Percentiles rank a stretch among this genome's conserved stretches.
Evolutionary conservation across 2,888 invertebrate genomes (phyloP).

Genomic region (Cantharis rufa): DNA sequence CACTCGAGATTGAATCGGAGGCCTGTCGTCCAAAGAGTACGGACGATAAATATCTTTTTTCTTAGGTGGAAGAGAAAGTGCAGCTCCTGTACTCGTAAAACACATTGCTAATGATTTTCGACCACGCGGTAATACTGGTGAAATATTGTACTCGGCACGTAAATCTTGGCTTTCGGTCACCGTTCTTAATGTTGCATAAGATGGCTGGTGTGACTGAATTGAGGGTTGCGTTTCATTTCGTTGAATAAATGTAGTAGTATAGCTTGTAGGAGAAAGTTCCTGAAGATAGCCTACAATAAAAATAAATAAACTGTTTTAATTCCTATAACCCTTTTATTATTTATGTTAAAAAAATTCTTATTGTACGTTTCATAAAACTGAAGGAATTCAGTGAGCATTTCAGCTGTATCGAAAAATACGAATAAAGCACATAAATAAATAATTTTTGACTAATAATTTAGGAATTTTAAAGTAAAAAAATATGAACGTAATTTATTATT

Average conservation of each 20-base stretch:
- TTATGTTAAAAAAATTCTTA: neutral
- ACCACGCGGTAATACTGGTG: slow-evolving; percentile 48
- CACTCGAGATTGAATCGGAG: slow-evolving; percentile 62
- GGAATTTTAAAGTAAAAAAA: too few relatives aligned
- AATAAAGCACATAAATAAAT: too few relatives aligned
- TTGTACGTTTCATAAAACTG: neutral
- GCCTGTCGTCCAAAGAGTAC: slow-evolving; percentile 77
- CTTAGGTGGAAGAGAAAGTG: slow-evolving; percentile 82
- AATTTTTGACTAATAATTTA: too few relatives aligned
- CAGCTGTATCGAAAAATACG: too few relatives aligned
- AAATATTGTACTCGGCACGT: slow-evolving; percentile 44
- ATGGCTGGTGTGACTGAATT: slow-evolving; percentile 53
- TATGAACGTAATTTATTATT: too few relatives aligned
- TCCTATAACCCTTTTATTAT: neutral
- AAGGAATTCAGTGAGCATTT: neutral
- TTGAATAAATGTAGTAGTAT: slow-evolving; percentile 77
- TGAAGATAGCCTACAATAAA: slow-evolving; percentile 73
- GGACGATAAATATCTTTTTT: slow-evolving; percentile 91
- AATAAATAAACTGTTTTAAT: slow-evolving; percentile 6
- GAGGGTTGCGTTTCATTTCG: slow-evolving; percentile 61
- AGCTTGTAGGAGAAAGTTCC: slow-evolving; percentile 76
- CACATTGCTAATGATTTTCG: slow-evolving; percentile 81
- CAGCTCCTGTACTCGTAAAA: slow-evolving; percentile 83
- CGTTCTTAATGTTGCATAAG: slow-evolving; percentile 61
- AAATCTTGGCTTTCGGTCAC: slow-evolving; percentile 57